Percentiles rank a stretch among this genome's conserved stretches.
phyloP scores from a whole-genome alignment of 2,113 vertebrate genomes.

The Lichenostomus cassidix region DNA sequence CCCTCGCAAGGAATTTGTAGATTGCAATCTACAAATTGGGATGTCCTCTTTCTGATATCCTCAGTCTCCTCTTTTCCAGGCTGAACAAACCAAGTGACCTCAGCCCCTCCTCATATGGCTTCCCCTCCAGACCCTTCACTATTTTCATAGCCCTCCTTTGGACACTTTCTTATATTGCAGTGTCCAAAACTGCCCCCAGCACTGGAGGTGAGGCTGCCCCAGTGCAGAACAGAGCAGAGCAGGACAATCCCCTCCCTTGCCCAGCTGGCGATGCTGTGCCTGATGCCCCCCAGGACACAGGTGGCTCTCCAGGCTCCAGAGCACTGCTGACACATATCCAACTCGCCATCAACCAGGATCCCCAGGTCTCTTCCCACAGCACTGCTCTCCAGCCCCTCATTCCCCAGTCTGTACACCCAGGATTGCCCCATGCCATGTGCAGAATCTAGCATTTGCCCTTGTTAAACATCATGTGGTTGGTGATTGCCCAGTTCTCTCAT shows the following conservation, averaged over 20 bases:
- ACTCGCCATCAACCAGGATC: background rate
- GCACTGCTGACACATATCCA: background rate
- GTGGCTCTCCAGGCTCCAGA: background rate
- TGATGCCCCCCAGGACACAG: background rate
- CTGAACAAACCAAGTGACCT: background rate
- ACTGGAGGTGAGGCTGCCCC: accelerated
- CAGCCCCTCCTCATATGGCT: background rate
- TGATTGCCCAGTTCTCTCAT: background rate
- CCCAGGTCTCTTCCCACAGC: background rate
- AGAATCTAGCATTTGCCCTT: background rate
- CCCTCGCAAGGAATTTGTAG: background rate
- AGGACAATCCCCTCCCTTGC: background rate
- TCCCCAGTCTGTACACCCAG: background rate
- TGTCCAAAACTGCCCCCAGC: background rate
- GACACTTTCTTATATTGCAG: background rate
- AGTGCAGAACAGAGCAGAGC: background rate
- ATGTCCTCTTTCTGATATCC: background rate
- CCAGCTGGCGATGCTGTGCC: accelerated
- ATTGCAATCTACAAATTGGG: background rate
- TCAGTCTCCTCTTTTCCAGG: background rate
- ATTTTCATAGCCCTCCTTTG: background rate
- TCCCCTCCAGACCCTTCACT: background rate
- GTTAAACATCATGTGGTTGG: background rate
- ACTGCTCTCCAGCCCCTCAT: background rate
- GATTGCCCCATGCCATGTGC: background rate